Evolutionary conservation across 2,113 vertebrate genomes (phyloP).

Genomic region (Collichthys lucidus): DNA sequence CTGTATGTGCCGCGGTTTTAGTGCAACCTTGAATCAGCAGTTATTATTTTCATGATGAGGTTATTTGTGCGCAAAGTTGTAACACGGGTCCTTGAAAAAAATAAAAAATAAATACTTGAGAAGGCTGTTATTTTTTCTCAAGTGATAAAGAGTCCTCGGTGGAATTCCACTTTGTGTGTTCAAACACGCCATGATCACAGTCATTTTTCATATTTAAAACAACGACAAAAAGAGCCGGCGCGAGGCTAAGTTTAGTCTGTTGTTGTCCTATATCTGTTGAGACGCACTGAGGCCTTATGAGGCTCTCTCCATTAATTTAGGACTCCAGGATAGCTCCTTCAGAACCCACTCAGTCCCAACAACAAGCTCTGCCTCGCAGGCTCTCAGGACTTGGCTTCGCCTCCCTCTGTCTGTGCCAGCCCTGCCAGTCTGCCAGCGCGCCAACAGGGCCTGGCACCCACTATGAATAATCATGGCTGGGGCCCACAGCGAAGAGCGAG

Average conservation of each 20-base stretch:
- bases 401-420: conserved; percentile 53
- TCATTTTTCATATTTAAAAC: conserved; percentile 11
- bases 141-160: background rate
- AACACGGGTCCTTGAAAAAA: background rate
- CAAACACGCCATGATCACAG: background rate
- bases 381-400: conserved; percentile 70
- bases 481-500: conserved; percentile 64
- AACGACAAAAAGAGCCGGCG: background rate
- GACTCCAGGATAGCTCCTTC: conserved; percentile 60
- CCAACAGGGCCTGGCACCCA: conserved; percentile 72
- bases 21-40: background rate
- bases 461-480: conserved; percentile 75
- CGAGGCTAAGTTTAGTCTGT: conserved; percentile 5
- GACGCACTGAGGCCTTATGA: conserved; percentile 22
- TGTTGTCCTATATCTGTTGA: conserved; percentile 17
- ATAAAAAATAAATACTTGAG: background rate
- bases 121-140: background rate
- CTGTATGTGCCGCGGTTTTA: background rate
- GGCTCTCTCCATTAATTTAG: conserved; percentile 52
- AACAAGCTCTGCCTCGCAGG: conserved; percentile 66
- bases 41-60: conserved; percentile 9
- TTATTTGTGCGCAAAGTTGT: conserved; percentile 8
- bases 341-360: conserved; percentile 71
- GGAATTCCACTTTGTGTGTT: background rate
- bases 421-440: conserved; percentile 58